Conservation (phyloP, 2,888 invertebrate species). For the Acrocyrtus sp. region DNA sequence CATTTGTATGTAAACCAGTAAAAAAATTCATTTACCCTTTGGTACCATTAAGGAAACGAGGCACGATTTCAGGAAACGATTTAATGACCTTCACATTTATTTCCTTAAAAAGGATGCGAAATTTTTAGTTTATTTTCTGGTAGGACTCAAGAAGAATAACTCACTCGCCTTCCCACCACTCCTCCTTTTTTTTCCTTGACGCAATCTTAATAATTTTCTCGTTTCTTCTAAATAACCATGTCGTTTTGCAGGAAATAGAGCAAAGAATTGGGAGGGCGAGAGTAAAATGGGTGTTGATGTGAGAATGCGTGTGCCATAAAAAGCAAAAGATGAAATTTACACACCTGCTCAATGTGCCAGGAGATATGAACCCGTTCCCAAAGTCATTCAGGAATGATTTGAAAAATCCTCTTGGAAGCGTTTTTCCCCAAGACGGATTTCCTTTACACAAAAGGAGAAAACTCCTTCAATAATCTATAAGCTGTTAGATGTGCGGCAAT, state of each 20-base stretch:
- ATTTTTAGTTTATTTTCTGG: conserved; percentile 48
- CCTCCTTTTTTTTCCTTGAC: no score
- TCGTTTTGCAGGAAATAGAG: background rate
- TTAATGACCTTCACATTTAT: conserved; percentile 35
- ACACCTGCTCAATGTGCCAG: background rate
- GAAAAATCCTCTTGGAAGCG: background rate
- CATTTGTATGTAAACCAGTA: background rate
- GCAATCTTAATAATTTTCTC: conserved; percentile 38
- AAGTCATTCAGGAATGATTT: no score
- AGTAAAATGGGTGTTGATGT: background rate
- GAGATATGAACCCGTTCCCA: background rate
- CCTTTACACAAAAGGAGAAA: no score
- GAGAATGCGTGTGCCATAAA: background rate
- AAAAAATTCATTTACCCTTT: background rate
- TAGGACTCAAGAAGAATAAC: no score
- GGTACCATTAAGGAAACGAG: conserved; percentile 27
- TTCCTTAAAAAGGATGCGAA: conserved; percentile 29
- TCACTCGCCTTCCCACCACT: conserved; percentile 15
- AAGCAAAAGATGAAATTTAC: no score
- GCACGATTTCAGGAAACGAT: conserved; percentile 39
- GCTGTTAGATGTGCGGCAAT: no score
- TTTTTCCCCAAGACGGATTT: background rate
- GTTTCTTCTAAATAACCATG: background rate
- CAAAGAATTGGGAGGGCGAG: background rate
- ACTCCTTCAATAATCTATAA: no score